Evolutionary conservation across 1,140 invertebrate species (phyloP), one percentile per base, ranked within the genome.

Genomic region (Zaprionus davidi): DNA sequence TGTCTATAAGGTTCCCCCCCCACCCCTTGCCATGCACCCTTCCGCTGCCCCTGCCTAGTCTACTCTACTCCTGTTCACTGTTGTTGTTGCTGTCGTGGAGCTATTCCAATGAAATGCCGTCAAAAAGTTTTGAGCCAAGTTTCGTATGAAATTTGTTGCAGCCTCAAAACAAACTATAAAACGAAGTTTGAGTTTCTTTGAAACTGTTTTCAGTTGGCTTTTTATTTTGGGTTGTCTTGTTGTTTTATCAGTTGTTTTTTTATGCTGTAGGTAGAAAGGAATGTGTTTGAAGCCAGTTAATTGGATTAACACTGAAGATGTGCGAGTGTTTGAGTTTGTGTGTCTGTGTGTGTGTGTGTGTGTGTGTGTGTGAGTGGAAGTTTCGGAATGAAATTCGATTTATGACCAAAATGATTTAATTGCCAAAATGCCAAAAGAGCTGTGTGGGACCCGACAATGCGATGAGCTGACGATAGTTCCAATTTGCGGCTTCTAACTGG

Each of bases 211-310:
- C 71, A 77, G 74, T 87, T 80, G 69, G 71, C 71, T 69, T 76
- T 70, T 31, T 59, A 75, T 68, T 12, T 49, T 70, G 31, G 17
- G 12, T 51, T 13, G n/a, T 53, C 24, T 46, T 15, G 9, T 65
- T 17, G 34, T 62, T 60, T 46, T 68, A 38, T 38, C 9, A 31
- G 41, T 36, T 58, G 31, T 44, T 31, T 53, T 64, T 76, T 51
- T 76, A 17, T 71, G 34, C 62, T 59, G 44, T 65, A 65, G 60
- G 73, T 71, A 64, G 73, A 76, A 64, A 26, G 82, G 82, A 85
- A 86, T 86, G 76, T 82, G 67, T 86, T 86, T 86, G 80, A 86
- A 82, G 79, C 80, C 76, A 87, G 83, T 81, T 87, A 86, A 86
- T 86, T 86, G 83, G 83, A 86, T 86, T 87, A 86, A 86, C 83